These are phyloP conservation scores for Etia nguti DNA, from an alignment of 2,113 vertebrate genomes.

Conservation along the genomic window DNA sequence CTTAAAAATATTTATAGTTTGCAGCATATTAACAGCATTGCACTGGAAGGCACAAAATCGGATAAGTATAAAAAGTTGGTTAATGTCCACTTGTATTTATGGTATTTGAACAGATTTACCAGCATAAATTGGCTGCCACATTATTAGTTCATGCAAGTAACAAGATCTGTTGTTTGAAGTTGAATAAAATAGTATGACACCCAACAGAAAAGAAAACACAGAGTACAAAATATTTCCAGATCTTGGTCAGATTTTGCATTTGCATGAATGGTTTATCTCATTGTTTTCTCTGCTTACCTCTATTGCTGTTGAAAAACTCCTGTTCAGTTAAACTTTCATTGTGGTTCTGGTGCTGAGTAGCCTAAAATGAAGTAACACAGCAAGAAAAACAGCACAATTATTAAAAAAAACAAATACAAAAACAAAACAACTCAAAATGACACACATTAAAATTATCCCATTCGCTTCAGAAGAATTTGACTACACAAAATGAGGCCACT, in stretches of 20 bases:
- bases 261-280: neutral
- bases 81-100: neutral
- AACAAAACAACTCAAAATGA: neutral
- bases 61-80: neutral
- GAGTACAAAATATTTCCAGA: neutral
- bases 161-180: neutral
- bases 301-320: neutral
- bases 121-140: neutral
- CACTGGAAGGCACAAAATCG: neutral
- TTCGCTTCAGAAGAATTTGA: neutral
- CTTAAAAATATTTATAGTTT: neutral
- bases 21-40: neutral
- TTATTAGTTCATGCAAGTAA: neutral
- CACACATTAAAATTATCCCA: neutral
- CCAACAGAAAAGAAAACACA: neutral
- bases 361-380: neutral
- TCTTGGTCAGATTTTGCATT: neutral
- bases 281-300: neutral
- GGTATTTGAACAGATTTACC: neutral
- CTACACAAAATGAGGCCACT: neutral
- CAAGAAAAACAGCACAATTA: neutral
- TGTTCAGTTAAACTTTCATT: neutral
- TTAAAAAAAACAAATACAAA: no score
- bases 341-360: neutral
- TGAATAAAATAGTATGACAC: neutral